Evolutionary conservation across 2,888 invertebrate species (phyloP).

Genomic region (Ditula angustiorana): DNA sequence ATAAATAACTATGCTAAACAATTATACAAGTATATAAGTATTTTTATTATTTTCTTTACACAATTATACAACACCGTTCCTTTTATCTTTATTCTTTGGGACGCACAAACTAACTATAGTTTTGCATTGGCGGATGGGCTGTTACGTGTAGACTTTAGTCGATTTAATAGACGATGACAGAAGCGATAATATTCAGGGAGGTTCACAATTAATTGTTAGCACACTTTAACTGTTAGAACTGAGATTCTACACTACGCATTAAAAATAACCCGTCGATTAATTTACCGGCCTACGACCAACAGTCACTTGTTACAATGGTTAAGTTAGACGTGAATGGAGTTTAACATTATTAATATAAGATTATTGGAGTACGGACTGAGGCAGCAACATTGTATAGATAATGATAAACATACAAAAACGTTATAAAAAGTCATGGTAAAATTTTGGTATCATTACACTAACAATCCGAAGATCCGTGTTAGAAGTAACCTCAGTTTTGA

Average conservation of each 20-base stretch:
- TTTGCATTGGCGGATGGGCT: slow-evolving; percentile 51
- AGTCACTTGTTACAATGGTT: not conserved
- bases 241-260: slow-evolving; percentile 40
- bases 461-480: slow-evolving; percentile 33
- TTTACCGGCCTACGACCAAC: slow-evolving; percentile 14
- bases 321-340: slow-evolving; percentile 10
- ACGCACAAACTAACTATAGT: slow-evolving; percentile 80
- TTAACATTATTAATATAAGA: slow-evolving; percentile 12
- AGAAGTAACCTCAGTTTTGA: slow-evolving; percentile 1
- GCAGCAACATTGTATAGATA: slow-evolving; percentile 23
- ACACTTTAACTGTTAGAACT: slow-evolving; percentile 43
- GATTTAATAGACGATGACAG: slow-evolving; percentile 42
- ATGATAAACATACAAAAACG: slow-evolving; percentile 60
- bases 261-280: slow-evolving; percentile 25
- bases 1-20: slow-evolving; percentile 83
- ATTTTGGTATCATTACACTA: slow-evolving; percentile 55
- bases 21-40: slow-evolving; percentile 82
- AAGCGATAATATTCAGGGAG: slow-evolving; percentile 52
- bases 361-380: slow-evolving; percentile 28
- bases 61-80: slow-evolving; percentile 81
- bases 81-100: slow-evolving; percentile 82
- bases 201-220: slow-evolving; percentile 39
- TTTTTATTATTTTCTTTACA: slow-evolving; percentile 79
- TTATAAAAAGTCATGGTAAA: slow-evolving; percentile 74
- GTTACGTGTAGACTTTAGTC: slow-evolving; percentile 27